Evolutionary conservation across 2,797 vertebrate genomes (phyloP).

Genomic region (Lutjanus campechanus): DNA sequence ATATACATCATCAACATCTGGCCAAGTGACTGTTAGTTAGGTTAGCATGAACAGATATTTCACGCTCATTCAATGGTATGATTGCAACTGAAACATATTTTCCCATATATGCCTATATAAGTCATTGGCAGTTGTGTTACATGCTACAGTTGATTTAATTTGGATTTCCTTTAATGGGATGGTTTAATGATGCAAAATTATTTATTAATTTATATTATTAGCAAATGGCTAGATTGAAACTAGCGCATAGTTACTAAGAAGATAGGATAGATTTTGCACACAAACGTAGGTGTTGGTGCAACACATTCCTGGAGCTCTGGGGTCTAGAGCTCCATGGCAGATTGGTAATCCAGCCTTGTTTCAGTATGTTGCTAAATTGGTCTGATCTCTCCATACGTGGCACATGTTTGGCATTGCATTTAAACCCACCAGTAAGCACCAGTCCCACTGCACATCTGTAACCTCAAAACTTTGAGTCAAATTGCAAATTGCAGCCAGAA

Average conservation of each 20-base stretch:
- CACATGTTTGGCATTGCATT: neutral
- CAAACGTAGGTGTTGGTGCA: neutral
- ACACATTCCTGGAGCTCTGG: neutral
- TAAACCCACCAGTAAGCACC: neutral
- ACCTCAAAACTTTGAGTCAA: neutral
- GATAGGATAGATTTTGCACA: neutral
- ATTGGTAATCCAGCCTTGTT: neutral
- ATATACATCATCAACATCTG: neutral
- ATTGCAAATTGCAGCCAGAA: constrained; percentile 8
- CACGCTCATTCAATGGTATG: neutral
- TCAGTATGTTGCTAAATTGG: neutral
- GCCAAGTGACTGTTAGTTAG: neutral
- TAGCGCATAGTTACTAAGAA: neutral
- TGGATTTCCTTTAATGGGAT: neutral
- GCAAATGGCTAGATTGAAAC: neutral
- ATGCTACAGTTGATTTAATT: too few relatives aligned
- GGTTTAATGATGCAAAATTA: too few relatives aligned
- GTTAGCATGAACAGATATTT: neutral
- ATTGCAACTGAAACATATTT: neutral
- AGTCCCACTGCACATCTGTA: neutral
- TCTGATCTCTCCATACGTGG: neutral
- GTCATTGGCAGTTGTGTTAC: neutral
- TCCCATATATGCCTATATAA: neutral
- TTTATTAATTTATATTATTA: neutral
- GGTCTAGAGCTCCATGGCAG: neutral